These are phyloP conservation scores for Mellivora capensis DNA, from an alignment of 2,113 vertebrate species.

Conservation along the genomic window DNA sequence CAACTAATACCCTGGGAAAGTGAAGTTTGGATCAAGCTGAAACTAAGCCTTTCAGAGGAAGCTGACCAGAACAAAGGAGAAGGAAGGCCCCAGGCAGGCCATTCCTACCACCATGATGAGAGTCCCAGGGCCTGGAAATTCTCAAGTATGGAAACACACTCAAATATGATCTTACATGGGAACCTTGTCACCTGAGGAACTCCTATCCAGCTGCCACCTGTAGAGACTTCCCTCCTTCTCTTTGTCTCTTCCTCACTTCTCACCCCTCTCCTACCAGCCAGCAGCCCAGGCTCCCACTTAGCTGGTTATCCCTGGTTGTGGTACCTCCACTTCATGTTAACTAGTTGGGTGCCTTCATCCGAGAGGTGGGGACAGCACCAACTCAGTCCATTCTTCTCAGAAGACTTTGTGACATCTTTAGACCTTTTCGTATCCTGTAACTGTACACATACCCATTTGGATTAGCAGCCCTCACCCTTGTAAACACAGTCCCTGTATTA, in stretches of 20 bases:
- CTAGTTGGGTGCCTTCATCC: neutral
- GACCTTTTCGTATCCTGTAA: neutral
- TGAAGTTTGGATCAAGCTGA: neutral
- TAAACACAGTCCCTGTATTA: neutral
- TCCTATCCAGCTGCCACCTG: neutral
- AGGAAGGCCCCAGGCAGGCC: neutral
- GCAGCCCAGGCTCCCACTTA: neutral
- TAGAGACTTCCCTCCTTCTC: neutral
- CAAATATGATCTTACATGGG: neutral
- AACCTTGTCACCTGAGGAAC: neutral
- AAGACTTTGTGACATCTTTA: neutral
- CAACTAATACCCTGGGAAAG: neutral
- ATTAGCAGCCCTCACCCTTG: too few species aligned
- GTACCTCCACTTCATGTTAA: fast-evolving
- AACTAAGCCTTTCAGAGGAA: neutral
- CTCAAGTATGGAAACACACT: neutral
- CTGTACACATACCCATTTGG: fast-evolving
- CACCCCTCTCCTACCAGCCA: neutral
- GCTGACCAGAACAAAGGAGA: neutral
- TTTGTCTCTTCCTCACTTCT: neutral
- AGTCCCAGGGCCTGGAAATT: neutral
- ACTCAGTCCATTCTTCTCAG: neutral
- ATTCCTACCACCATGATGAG: neutral
- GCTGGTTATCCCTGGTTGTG: neutral
- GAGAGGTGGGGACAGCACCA: neutral